Conservation (phyloP, 2,888 invertebrate genomes). For the Globia sparganii region DNA sequence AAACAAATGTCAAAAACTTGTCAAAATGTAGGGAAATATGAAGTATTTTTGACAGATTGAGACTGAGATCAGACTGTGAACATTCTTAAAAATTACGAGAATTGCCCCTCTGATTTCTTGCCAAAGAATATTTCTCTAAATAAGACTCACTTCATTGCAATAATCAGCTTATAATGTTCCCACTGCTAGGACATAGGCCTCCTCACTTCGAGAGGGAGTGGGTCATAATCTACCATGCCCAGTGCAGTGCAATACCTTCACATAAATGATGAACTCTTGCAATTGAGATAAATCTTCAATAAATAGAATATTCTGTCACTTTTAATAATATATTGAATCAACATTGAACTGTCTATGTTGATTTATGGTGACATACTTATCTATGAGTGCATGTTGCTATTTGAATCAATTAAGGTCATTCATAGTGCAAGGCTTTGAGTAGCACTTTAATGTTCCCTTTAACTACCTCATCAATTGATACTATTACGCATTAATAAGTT, state of each 20-base stretch:
- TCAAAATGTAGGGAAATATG: no score
- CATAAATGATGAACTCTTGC: slow-evolving; percentile 1
- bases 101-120: no score
- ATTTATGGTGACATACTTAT: slow-evolving; percentile 16
- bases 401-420: slow-evolving; percentile 48
- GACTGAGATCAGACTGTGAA: no score
- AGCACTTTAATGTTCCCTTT: slow-evolving; percentile 19
- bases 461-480: slow-evolving; percentile 42
- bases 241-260: neutral
- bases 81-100: no score
- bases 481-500: slow-evolving; percentile 3
- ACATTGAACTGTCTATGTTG: slow-evolving; percentile 2
- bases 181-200: neutral
- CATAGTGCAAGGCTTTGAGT: slow-evolving; percentile 29
- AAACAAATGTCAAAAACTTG: no score
- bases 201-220: no score
- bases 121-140: neutral
- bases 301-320: neutral
- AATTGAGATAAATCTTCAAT: slow-evolving; percentile 5
- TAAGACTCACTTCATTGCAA: neutral
- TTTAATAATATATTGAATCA: neutral
- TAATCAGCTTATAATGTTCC: neutral
- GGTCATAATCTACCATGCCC: neutral
- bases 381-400: slow-evolving; percentile 22
- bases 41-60: no score